Evolutionary conservation across 2,888 invertebrate species (phyloP).

Genomic region (Pseudanteris insignis): DNA sequence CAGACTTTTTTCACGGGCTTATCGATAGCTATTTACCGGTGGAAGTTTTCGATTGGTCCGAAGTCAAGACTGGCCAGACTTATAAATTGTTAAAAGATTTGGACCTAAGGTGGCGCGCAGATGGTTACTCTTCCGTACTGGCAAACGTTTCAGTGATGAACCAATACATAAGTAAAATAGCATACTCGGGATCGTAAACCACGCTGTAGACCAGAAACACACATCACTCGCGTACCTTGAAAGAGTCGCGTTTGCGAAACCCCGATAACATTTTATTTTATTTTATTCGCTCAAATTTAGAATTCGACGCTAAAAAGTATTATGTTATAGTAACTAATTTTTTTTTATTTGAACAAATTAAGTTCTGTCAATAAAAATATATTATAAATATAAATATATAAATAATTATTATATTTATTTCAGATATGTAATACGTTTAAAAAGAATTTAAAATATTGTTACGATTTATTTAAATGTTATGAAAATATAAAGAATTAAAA

Average conservation of each 20-base stretch:
- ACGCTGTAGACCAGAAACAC: slow-evolving; percentile 7
- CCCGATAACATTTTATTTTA: slow-evolving; percentile 19
- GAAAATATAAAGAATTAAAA: too few relatives aligned
- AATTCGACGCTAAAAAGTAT: too few relatives aligned
- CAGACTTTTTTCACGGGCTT: slow-evolving; percentile 1
- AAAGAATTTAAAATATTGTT: too few relatives aligned
- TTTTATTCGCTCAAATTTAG: background rate
- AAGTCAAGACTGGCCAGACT: slow-evolving; percentile 38
- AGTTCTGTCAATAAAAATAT: too few relatives aligned
- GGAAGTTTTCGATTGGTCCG: slow-evolving; percentile 39
- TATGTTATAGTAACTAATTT: too few relatives aligned
- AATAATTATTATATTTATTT: too few relatives aligned
- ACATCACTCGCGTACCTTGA: slow-evolving; percentile 10
- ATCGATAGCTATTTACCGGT: slow-evolving; percentile 32
- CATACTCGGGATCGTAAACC: slow-evolving; percentile 50
- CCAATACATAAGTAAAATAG: slow-evolving; percentile 59
- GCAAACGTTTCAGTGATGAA: slow-evolving; percentile 57
- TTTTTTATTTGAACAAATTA: too few relatives aligned
- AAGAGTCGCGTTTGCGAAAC: slow-evolving; percentile 15
- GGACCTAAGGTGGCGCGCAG: slow-evolving; percentile 50
- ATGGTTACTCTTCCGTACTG: slow-evolving; percentile 49
- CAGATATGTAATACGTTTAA: too few relatives aligned
- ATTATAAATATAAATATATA: too few relatives aligned
- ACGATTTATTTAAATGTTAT: too few relatives aligned
- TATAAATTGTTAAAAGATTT: slow-evolving; percentile 56